phyloP scores from a whole-genome alignment of 23 tunicate species.

The Halocynthia roretzi region DNA sequence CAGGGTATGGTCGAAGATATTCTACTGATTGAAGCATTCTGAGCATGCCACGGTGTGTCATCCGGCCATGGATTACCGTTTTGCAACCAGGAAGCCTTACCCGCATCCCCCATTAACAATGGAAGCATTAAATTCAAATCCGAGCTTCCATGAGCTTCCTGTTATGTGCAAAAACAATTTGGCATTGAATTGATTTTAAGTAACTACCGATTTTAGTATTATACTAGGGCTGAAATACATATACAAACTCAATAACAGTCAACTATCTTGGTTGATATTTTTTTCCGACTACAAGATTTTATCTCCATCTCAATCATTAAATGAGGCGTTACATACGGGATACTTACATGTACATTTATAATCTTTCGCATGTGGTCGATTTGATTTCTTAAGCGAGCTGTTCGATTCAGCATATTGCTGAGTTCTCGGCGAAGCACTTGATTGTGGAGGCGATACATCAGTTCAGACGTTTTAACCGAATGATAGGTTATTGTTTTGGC shows the following conservation, averaged over 20 bases:
- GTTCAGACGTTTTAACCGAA: conserved; percentile 46
- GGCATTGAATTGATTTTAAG: too few species aligned
- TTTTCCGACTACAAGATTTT: too few species aligned
- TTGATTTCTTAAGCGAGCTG: conserved; percentile 36
- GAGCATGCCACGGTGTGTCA: conserved; percentile 45
- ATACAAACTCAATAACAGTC: too few species aligned
- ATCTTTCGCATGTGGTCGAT: conserved; percentile 54
- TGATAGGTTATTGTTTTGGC: conserved; percentile 66
- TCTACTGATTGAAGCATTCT: conserved; percentile 15
- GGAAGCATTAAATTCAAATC: too few species aligned
- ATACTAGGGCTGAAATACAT: too few species aligned
- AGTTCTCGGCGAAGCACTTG: conserved; percentile 41
- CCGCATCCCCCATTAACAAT: too few species aligned
- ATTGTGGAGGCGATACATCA: conserved; percentile 53
- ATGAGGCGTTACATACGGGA: too few species aligned
- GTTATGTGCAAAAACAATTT: too few species aligned
- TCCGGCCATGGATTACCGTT: conserved; percentile 37
- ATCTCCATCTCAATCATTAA: too few species aligned
- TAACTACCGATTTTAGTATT: too few species aligned
- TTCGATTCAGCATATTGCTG: conserved; percentile 30
- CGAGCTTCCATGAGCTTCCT: too few species aligned
- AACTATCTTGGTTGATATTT: too few species aligned
- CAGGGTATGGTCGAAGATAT: conserved; percentile 28
- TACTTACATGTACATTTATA: conserved; percentile 12
- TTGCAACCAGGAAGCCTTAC: conserved; percentile 13